Percentiles rank a stretch among this genome's conserved stretches.
Evolutionary conservation across 2,888 invertebrate genomes (phyloP).

Genomic region (Dioctria linearis): DNA sequence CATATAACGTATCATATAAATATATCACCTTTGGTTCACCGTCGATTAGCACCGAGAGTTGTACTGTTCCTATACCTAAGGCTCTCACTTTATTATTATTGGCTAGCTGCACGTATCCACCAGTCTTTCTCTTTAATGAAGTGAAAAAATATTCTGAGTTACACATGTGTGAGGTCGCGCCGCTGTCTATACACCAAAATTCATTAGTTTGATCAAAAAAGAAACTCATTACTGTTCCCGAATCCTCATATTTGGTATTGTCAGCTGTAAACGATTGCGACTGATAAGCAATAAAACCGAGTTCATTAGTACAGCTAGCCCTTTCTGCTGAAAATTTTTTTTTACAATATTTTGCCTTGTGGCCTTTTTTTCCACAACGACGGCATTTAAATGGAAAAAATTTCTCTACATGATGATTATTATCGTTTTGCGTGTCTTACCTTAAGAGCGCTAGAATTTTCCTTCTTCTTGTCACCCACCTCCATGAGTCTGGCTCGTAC

Average conservation of each 20-base stretch:
- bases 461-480: too few relatives aligned
- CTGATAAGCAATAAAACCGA: not conserved
- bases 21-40: not conserved
- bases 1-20: not conserved
- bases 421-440: too few relatives aligned
- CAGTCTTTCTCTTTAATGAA: not conserved
- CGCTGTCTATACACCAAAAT: not conserved
- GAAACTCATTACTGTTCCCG: too few relatives aligned
- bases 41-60: not conserved
- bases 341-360: not conserved
- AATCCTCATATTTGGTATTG: too few relatives aligned
- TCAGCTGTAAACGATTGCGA: too few relatives aligned
- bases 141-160: not conserved
- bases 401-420: not conserved
- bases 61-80: not conserved
- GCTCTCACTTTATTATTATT: not conserved
- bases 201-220: not conserved
- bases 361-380: not conserved
- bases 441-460: too few relatives aligned
- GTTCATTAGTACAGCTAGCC: too few relatives aligned
- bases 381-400: not conserved
- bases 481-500: too few relatives aligned
- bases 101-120: not conserved
- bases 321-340: too few relatives aligned
- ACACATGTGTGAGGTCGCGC: slow-evolving; percentile 12